A percentile compares a stretch with the other conserved stretches of the same genome.
Evolutionary conservation across 1,140 invertebrate species (phyloP).

Genomic region (Eupristina koningsbergeri): DNA sequence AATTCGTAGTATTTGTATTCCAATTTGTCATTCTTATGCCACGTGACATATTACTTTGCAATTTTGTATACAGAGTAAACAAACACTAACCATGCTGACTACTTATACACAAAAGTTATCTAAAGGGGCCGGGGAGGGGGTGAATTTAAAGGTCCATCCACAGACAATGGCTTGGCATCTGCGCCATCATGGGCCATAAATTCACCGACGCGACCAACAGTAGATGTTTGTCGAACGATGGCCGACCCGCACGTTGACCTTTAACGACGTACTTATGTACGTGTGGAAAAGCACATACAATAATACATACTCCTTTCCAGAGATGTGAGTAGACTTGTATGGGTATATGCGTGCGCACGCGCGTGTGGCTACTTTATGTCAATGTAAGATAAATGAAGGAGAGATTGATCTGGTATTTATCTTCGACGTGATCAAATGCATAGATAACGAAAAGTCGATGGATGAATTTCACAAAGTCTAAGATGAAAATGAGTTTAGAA

Average conservation of each 20-base stretch:
- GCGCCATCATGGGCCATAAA: conserved; percentile 14
- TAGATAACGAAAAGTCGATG: neutral
- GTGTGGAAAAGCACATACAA: neutral
- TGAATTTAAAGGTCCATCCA: neutral
- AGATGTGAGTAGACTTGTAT: no score
- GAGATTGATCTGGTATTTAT: neutral
- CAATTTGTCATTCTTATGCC: neutral
- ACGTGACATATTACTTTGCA: neutral
- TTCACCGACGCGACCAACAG: conserved; percentile 1
- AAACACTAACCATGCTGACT: neutral
- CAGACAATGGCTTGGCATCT: conserved; percentile 16
- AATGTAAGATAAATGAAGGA: neutral
- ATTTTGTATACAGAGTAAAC: neutral
- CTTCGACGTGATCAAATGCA: neutral
- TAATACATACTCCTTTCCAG: neutral
- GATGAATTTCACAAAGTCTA: neutral
- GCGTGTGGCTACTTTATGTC: neutral
- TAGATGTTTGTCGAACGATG: neutral
- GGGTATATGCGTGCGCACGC: no score
- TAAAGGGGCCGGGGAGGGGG: no score
- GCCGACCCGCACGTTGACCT: neutral
- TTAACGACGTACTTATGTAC: conserved; percentile 16
- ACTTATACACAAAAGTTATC: neutral
- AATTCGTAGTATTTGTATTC: neutral
- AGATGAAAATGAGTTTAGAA: neutral